These are phyloP conservation scores for Microcebus murinus DNA, from an alignment of 2,113 vertebrate species.

Conservation along the genomic window DNA sequence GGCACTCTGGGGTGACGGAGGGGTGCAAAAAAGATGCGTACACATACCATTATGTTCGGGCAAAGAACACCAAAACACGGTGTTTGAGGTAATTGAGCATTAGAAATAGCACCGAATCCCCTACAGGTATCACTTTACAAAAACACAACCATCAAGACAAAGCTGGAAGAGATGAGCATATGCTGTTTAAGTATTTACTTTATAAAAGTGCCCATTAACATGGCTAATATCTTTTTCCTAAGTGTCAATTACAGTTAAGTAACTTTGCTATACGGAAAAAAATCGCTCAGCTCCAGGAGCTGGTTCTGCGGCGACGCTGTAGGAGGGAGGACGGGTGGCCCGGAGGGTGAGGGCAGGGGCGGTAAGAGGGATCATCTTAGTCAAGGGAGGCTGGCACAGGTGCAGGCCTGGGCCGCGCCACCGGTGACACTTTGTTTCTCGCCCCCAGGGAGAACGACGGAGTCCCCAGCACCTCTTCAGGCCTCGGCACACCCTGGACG, in stretches of 20 bases:
- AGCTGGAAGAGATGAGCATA: background rate
- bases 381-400: rapidly evolving
- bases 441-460: conserved; percentile 90
- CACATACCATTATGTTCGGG: background rate
- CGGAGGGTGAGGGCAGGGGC: rapidly evolving
- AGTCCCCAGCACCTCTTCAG: conserved; percentile 95
- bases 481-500: conserved; percentile 90
- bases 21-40: no score
- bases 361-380: rapidly evolving
- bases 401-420: rapidly evolving
- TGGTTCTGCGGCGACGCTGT: background rate
- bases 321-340: rapidly evolving
- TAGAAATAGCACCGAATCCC: background rate
- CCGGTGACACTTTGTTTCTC: background rate
- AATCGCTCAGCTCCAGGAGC: background rate
- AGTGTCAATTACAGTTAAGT: background rate
- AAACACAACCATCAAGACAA: background rate
- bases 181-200: background rate
- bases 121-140: background rate
- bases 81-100: background rate
- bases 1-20: rapidly evolving
- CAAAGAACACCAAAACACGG: rapidly evolving
- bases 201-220: background rate
- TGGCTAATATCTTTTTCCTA: background rate
- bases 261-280: background rate